phyloP scores from a whole-genome alignment of 1,140 invertebrate genomes.

The Ceratina calcarata region DNA sequence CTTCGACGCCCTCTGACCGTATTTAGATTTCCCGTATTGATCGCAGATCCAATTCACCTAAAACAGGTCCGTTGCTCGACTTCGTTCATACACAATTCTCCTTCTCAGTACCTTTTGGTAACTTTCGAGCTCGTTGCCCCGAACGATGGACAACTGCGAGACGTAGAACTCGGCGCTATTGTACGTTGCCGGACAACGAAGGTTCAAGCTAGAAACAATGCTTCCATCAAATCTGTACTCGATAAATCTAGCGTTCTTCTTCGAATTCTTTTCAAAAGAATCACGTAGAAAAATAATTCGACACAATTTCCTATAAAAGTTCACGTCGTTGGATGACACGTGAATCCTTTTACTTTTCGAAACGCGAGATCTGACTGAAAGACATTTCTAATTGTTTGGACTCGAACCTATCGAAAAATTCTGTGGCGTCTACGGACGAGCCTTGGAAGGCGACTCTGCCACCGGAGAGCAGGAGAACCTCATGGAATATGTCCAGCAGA shows the following conservation, averaged over 20 bases:
- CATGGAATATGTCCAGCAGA: conserved; percentile 90
- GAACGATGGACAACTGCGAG: conserved; percentile 82
- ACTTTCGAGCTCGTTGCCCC: conserved; percentile 80
- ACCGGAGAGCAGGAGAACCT: conserved; percentile 88
- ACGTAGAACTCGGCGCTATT: conserved; percentile 89
- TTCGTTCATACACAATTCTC: too few relatives aligned
- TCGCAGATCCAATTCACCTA: conserved; percentile 79
- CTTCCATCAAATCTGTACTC: background rate
- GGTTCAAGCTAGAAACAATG: conserved; percentile 78
- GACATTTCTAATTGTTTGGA: too few relatives aligned
- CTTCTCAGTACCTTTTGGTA: conserved; percentile 62
- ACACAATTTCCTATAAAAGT: background rate
- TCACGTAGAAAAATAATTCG: background rate
- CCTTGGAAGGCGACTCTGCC: conserved; percentile 92
- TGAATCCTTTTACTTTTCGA: background rate
- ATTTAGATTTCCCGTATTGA: conserved; percentile 79
- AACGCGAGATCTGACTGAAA: too few relatives aligned
- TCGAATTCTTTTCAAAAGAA: background rate
- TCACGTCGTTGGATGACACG: background rate
- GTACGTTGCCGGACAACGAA: conserved; percentile 84
- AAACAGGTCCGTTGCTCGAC: background rate
- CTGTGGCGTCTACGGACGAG: conserved; percentile 82
- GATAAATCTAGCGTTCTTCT: too few relatives aligned
- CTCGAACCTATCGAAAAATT: conserved; percentile 84
- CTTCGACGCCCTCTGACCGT: conserved; percentile 70